A percentile compares a stretch with the other conserved stretches of the same genome.
phyloP scores from a whole-genome alignment of 2,888 invertebrate species.

The Mystacides longicornis region DNA sequence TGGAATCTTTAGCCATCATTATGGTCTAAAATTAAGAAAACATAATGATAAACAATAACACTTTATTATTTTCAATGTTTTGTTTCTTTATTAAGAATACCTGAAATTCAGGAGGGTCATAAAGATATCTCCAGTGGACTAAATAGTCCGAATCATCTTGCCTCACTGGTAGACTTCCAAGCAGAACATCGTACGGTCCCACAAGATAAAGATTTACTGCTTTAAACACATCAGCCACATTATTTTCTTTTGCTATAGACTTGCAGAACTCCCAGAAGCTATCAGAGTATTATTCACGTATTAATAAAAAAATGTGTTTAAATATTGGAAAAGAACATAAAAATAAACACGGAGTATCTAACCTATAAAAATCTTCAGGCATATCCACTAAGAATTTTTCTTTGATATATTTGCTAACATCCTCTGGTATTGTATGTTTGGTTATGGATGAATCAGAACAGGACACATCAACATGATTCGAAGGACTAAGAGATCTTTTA shows the following conservation, averaged over 20 bases:
- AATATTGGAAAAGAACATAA: too few species aligned
- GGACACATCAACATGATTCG: neutral
- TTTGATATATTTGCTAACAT: constrained; percentile 52
- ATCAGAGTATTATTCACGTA: too few species aligned
- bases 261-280: constrained; percentile 73
- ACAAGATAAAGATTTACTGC: constrained; percentile 65
- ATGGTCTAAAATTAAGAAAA: constrained; percentile 50
- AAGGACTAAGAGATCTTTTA: neutral
- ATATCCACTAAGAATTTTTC: constrained; percentile 75
- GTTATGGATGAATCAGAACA: neutral
- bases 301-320: neutral
- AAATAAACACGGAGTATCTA: neutral
- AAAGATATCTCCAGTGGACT: constrained; percentile 83
- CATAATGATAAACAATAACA: neutral
- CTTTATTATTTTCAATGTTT: neutral
- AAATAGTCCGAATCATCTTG: constrained; percentile 58
- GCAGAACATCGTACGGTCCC: constrained; percentile 81
- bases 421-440: constrained; percentile 39
- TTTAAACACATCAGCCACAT: constrained; percentile 55
- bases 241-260: constrained; percentile 42
- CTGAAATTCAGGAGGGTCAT: constrained; percentile 93
- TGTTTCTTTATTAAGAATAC: constrained; percentile 33
- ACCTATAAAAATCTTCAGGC: constrained; percentile 77
- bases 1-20: constrained; percentile 58
- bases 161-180: constrained; percentile 52